phyloP scores from a whole-genome alignment of 2,113 vertebrate species.

The Amblyopsis rosae region DNA sequence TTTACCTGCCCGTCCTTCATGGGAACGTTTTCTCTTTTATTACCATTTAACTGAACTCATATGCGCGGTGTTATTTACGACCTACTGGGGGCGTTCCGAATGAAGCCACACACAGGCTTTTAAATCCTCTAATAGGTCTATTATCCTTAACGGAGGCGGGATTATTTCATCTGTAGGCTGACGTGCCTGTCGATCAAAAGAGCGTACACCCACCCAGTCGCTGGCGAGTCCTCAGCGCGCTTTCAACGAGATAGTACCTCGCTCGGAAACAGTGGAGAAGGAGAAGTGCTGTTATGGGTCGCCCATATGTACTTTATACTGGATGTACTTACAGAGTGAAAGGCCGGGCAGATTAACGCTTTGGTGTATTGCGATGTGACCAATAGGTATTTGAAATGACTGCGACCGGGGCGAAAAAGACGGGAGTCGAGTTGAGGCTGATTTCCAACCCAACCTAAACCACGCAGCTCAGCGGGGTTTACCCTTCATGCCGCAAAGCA shows the following conservation, averaged over 20 bases:
- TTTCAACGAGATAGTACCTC: constrained; percentile 35
- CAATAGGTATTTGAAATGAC: constrained; percentile 38
- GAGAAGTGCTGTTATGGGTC: constrained; percentile 24
- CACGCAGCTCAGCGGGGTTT: constrained; percentile 37
- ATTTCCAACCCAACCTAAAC: constrained; percentile 40
- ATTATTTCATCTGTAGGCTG: constrained; percentile 23
- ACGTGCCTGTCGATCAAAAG: constrained; percentile 45
- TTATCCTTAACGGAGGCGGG: constrained; percentile 20
- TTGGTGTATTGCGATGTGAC: constrained; percentile 40
- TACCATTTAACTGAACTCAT: constrained; percentile 55
- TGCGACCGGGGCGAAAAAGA: constrained; percentile 32
- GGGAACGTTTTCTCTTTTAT: constrained; percentile 41
- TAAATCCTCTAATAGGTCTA: constrained; percentile 49
- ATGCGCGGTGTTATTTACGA: constrained; percentile 25
- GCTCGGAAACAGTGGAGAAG: constrained; percentile 12
- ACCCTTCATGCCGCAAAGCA: constrained; percentile 17
- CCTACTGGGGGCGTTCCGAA: constrained; percentile 40
- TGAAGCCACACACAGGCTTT: not conserved
- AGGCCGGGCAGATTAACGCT: constrained; percentile 18
- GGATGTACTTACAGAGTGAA: constrained; percentile 55
- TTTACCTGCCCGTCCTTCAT: constrained; percentile 20
- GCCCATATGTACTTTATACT: constrained; percentile 45
- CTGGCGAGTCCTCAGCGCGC: constrained; percentile 17
- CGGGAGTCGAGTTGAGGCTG: constrained; percentile 32
- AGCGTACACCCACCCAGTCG: constrained; percentile 27